Percentiles rank a stretch among this genome's conserved stretches.
phyloP scores from a whole-genome alignment of 64 coral and sea anemone genomes.

The Pachyseris speciosa region DNA sequence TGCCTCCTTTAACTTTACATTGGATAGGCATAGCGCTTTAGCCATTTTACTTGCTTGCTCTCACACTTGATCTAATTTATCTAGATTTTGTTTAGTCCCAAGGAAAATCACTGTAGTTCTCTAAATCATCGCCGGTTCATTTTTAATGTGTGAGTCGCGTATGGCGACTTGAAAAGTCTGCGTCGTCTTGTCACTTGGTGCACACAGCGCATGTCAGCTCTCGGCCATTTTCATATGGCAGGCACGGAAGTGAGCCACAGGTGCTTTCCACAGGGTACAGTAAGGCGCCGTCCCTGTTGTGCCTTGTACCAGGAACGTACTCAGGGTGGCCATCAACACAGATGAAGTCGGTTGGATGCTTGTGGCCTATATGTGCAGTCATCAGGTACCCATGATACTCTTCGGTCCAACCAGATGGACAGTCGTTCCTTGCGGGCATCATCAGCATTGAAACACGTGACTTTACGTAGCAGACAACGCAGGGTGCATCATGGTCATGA shows the following conservation, averaged over 20 bases:
- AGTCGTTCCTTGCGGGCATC: neutral
- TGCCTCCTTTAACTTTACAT: too few relatives aligned
- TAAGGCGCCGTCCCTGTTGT: neutral
- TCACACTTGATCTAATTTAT: too few relatives aligned
- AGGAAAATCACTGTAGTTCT: too few relatives aligned
- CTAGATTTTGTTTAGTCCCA: too few relatives aligned
- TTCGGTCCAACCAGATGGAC: conserved; percentile 27
- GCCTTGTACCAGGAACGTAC: neutral
- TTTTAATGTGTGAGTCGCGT: too few relatives aligned
- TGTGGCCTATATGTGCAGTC: neutral
- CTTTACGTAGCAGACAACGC: neutral
- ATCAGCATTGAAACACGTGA: neutral
- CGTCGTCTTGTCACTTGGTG: neutral
- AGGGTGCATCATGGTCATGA: neutral
- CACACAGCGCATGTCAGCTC: conserved; percentile 43
- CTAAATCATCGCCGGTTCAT: too few relatives aligned
- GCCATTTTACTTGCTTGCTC: too few relatives aligned
- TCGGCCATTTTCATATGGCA: neutral
- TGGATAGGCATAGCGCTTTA: too few relatives aligned
- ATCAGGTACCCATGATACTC: conserved; percentile 57
- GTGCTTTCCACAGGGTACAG: conserved; percentile 22
- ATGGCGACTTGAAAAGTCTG: too few relatives aligned
- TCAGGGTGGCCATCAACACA: conserved; percentile 24
- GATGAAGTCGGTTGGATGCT: conserved; percentile 10
- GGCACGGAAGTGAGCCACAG: conserved; percentile 3